These are phyloP conservation scores for Australoheros facetus DNA, from an alignment of 2,797 vertebrate species.

Conservation along the genomic window DNA sequence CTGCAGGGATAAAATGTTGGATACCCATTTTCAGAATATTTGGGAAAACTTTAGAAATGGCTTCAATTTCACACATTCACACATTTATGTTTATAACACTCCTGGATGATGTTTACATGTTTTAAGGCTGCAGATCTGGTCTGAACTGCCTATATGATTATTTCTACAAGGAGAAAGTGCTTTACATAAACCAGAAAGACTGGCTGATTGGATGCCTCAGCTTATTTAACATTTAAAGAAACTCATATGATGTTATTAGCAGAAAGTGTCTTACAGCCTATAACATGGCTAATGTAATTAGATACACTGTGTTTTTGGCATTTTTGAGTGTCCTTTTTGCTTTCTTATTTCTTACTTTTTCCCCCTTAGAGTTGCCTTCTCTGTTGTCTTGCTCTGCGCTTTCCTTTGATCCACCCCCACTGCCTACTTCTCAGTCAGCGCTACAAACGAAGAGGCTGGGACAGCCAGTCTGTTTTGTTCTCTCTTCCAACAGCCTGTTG, in stretches of 20 bases:
- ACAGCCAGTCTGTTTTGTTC: conserved; percentile 59
- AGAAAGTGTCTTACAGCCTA: not conserved
- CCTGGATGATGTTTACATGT: conserved; percentile 9
- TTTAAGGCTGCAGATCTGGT: conserved; percentile 15
- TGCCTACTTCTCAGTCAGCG: conserved; percentile 35
- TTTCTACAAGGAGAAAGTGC: not conserved
- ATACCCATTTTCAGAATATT: not conserved
- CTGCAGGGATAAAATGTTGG: not conserved
- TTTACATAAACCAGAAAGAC: not conserved
- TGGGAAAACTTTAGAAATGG: not conserved
- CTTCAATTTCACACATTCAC: not conserved
- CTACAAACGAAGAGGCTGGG: conserved; percentile 51
- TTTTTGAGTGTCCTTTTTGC: not conserved
- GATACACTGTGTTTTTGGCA: not conserved
- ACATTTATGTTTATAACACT: not conserved
- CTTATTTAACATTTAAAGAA: not conserved
- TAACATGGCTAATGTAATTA: not conserved
- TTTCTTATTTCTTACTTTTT: not conserved
- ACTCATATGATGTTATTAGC: not conserved
- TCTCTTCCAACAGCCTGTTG: conserved; percentile 45
- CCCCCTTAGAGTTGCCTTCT: conserved; percentile 7
- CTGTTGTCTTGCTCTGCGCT: conserved; percentile 20
- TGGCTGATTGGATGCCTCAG: not conserved
- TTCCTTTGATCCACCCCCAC: conserved; percentile 53
- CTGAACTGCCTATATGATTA: conserved; percentile 2